These are phyloP conservation scores for Lacerta viridis DNA, from an alignment of 2,797 vertebrate genomes.

Conservation along the genomic window DNA sequence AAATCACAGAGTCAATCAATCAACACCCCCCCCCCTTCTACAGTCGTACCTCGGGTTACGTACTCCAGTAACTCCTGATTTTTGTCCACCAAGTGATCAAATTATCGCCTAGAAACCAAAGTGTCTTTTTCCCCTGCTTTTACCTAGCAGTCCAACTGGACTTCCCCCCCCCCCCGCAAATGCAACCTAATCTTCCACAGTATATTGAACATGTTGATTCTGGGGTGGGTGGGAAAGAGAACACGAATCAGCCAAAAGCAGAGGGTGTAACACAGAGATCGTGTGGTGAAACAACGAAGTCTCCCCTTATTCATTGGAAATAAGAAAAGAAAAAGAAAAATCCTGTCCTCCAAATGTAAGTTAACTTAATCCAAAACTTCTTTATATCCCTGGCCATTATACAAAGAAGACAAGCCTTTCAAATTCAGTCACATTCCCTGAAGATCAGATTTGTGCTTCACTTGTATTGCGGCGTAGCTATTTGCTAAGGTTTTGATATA, in stretches of 20 bases:
- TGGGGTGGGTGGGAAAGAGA: too few relatives aligned
- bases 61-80: too few relatives aligned
- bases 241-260: too few relatives aligned
- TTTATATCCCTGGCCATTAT: too few relatives aligned
- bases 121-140: not conserved
- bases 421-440: accelerated
- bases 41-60: too few relatives aligned
- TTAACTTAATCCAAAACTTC: too few relatives aligned
- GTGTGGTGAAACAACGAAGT: not conserved
- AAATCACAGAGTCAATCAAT: not conserved
- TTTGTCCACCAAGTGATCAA: not conserved
- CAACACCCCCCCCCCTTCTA: not conserved
- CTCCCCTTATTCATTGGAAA: not conserved
- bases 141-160: not conserved
- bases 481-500: constrained; percentile 56
- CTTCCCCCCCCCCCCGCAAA: too few relatives aligned
- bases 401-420: constrained; percentile 16
- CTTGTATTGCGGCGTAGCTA: constrained; percentile 36
- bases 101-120: not conserved
- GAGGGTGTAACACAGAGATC: not conserved
- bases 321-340: not conserved
- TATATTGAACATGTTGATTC: too few relatives aligned
- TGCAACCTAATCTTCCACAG: too few relatives aligned
- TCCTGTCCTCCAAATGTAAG: too few relatives aligned
- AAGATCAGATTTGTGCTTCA: constrained; percentile 48